These are phyloP conservation scores for Doryteuthis pealeii DNA, from an alignment of 1,140 invertebrate genomes.

Conservation along the genomic window DNA sequence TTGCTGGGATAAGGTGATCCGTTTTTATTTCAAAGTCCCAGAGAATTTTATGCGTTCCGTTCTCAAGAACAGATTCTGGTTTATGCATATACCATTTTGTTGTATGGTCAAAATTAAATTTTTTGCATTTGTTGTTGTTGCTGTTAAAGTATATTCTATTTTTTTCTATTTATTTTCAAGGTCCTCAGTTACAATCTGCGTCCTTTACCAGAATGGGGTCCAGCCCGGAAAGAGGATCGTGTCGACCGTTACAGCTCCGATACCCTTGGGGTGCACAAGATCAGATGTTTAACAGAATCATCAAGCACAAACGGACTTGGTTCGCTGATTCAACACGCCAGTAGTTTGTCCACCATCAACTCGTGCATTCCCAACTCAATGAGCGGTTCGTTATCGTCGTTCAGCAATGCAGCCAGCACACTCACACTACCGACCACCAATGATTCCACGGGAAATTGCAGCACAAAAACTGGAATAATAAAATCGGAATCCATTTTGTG, in stretches of 20 bases:
- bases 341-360: neutral
- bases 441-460: neutral
- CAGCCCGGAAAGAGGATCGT: constrained; percentile 25
- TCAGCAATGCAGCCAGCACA: neutral
- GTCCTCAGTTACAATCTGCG: constrained; percentile 28
- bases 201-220: constrained; percentile 36
- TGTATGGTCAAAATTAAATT: too few species aligned
- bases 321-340: neutral
- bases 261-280: neutral
- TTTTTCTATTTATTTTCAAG: constrained; percentile 19
- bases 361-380: neutral
- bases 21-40: too few species aligned
- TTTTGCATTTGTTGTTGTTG: too few species aligned
- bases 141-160: too few species aligned
- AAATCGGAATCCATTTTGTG: neutral
- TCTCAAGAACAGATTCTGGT: too few species aligned
- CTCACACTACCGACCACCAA: neutral
- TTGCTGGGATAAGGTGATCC: too few species aligned
- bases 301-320: neutral
- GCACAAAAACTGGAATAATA: neutral
- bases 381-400: neutral
- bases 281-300: neutral
- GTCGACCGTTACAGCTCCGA: constrained; percentile 25
- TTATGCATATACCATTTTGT: too few species aligned
- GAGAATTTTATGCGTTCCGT: too few species aligned